phyloP scores from a whole-genome alignment of 2,113 vertebrate species.

The rabbit (Oryctolagus cuniculus) region mOryCun1.1 NC_091442.1:49409501-49410000 shows the following conservation, averaged over 20 bases:
- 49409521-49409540: background rate
- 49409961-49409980: background rate
- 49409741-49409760: slow-evolving; percentile 18
- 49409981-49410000: background rate
- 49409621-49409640: background rate
- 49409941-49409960: background rate
- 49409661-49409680: background rate
- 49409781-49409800: slow-evolving; percentile 28
- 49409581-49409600: background rate
- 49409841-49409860: background rate
- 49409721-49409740: slow-evolving; percentile 27
- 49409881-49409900: accelerated
- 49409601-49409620: background rate
- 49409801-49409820: background rate
- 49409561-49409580: background rate
- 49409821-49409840: background rate
- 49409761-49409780: background rate
- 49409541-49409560: background rate
- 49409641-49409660: background rate
- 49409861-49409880: background rate
- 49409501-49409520: background rate
- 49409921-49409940: too few species aligned
- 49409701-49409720: background rate
- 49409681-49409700: slow-evolving; percentile 25
- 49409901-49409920: background rate